Base-by-base conservation (phyloP, 2,113 vertebrate species). In the Mormyrus iriodes region DNA sequence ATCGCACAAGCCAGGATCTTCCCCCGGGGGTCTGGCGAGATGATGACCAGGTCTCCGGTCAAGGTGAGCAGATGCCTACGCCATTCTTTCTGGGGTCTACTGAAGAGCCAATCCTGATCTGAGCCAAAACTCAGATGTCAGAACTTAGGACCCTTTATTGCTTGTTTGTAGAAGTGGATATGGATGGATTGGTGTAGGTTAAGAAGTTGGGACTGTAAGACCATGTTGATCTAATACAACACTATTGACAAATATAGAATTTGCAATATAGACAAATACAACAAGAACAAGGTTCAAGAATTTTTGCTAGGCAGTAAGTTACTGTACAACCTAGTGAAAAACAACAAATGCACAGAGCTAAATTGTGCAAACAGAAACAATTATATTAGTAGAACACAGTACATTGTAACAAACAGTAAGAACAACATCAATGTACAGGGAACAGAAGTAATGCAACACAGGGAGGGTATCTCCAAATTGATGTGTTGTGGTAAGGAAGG, bases 41-140 rank as follows among this genome's bases (percentile, higher is more conserved):
- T 99, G 98, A 99, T 99, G 98, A 99, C 98, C 0, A 97, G 98
- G 35, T 97, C 98, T 87, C 98, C 98, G 31, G 98, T 99, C 48
- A 99, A 99, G 97, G 98, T 98, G 92, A 92, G 92, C 0, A 19
- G 53, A 76, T 46, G 53, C n/a, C n/a, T 0, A 1, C 48, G 8
- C 6, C 6, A 4, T 12, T 13, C n/a, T 21, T 17, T 35, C 31
- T 10, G 7, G 31, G 0, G 39, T 44, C 27, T 6, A 2, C 13
- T 9, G 86, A 61, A 52, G 31, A 35, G 35, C 35, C 69, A 76
- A 76, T 4, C 69, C 65, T 35, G 65, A 61, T 61, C 55, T n/a
- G 55, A 61, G 53, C 21, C 53, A 55, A 21, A 55, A 24, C 53
- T 55, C 53, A n/a, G n/a, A n/a, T n/a, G n/a, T n/a, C n/a, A 55